Evolutionary conservation across 2,113 vertebrate genomes (phyloP).

Genomic region (Myrmecophaga tridactyla): DNA sequence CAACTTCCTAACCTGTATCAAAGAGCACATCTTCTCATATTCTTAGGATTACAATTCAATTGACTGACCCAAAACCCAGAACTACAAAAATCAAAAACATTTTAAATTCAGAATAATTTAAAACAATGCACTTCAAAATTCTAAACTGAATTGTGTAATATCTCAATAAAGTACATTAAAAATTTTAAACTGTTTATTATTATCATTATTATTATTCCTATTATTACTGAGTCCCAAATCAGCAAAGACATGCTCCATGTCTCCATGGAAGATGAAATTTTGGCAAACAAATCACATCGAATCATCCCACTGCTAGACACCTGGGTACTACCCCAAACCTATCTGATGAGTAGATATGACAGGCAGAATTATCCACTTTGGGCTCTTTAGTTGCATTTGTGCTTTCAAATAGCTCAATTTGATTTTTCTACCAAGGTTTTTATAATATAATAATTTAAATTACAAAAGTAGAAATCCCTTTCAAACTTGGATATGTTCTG

Average conservation of each 20-base stretch:
- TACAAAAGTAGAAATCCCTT: neutral
- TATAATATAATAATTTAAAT: neutral
- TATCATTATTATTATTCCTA: neutral
- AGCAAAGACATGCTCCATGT: neutral
- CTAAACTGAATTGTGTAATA: too few species aligned
- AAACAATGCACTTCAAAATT: constrained; percentile 10
- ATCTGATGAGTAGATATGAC: neutral
- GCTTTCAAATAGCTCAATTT: neutral
- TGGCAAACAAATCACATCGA: neutral
- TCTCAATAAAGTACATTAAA: too few species aligned
- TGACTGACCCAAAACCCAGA: neutral
- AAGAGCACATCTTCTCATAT: neutral
- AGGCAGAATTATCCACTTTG: neutral
- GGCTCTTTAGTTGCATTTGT: neutral
- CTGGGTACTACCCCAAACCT: neutral
- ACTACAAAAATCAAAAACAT: neutral
- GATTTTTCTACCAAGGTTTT: neutral
- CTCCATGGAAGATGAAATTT: neutral
- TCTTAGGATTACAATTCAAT: neutral
- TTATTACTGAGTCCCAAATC: neutral
- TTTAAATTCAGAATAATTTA: neutral
- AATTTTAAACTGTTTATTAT: too few species aligned
- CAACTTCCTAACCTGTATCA: neutral
- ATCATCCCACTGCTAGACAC: neutral
- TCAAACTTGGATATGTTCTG: neutral